Evolutionary conservation across 2,888 invertebrate species (phyloP).

Genomic region (Nephrotoma appendiculata): DNA sequence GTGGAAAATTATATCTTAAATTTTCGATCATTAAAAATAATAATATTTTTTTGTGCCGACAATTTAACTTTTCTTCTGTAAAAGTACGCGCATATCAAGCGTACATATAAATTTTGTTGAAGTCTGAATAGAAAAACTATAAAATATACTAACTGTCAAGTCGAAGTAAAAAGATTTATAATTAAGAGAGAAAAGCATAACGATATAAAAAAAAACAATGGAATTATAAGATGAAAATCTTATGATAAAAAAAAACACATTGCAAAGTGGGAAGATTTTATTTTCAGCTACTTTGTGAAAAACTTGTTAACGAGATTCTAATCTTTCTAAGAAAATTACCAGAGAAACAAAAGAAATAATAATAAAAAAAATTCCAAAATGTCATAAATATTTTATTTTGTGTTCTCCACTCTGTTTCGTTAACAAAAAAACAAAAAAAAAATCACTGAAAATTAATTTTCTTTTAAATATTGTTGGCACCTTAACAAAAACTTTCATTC

Average conservation of each 20-base stretch:
- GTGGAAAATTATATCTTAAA: not conserved
- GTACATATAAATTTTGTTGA: not conserved
- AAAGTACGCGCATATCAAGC: not conserved
- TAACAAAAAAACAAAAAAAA: not conserved
- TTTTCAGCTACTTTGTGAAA: not conserved
- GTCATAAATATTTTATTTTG: not conserved
- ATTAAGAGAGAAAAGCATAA: not conserved
- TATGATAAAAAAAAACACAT: not conserved
- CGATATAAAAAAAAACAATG: not conserved
- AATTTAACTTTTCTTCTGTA: not conserved
- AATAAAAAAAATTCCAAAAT: not conserved
- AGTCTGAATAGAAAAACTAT: not conserved
- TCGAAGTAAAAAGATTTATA: not conserved
- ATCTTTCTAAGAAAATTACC: not conserved
- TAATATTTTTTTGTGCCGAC: not conserved
- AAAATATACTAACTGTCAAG: not conserved
- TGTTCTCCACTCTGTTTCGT: not conserved
- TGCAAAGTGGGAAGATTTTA: not conserved
- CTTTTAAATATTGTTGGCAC: not conserved
- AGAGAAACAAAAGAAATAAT: not conserved
- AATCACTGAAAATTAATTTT: not conserved
- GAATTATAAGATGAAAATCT: not conserved
- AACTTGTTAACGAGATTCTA: not conserved
- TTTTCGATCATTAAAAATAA: not conserved
- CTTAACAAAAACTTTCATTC: not conserved